Base-by-base conservation (phyloP, 2,113 vertebrate species). In the Nanorana parkeri region DNA sequence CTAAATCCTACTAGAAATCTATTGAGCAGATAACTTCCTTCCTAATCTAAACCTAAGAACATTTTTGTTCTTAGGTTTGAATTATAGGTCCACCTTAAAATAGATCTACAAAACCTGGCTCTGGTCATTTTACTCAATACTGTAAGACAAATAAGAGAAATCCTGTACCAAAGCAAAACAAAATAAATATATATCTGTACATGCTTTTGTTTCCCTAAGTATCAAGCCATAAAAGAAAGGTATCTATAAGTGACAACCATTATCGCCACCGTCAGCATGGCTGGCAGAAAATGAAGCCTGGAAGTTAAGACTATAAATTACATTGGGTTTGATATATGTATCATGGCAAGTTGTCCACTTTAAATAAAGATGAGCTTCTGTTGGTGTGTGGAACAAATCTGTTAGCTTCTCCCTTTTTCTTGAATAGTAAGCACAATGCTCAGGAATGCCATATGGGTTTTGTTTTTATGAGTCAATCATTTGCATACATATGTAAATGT, bases 301-400 rank as follows among this genome's bases (percentile, higher is more conserved):
- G 58, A 65, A 52, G 69, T 51, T 19, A 20, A 28, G 47, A n/a
- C 69, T 56, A 75, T 74, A 81, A 81, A 81, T 81, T 75, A 66
- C 66, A 20, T 75, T 56, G 17, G 36, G 64, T 16, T 58, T 74
- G 80, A 81, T 81, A 75, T 81, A 81, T 81, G 74, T 81, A 66
- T 47, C 60, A 75, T 74, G 72, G 69, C 80, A 67, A 74, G 61
- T 67, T 75, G 80, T 74, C 69, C 69, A 75, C 80, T 81, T 75
- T 81, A 81, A 81, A 81, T 81, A 81, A 81, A 81, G 80, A 81
- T 81, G 80, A 81, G 80, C 80, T 81, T 81, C 80, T 81, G 80
- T 58, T 75, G 80, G 68, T 75, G 80, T 54, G 47, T 81, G 66
- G 24, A 41, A 56, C 80, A 81, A 81, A 81, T 81, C 80, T 81